Conservation (phyloP, 2,797 vertebrate genomes). For the Tangara arthus region DNA sequence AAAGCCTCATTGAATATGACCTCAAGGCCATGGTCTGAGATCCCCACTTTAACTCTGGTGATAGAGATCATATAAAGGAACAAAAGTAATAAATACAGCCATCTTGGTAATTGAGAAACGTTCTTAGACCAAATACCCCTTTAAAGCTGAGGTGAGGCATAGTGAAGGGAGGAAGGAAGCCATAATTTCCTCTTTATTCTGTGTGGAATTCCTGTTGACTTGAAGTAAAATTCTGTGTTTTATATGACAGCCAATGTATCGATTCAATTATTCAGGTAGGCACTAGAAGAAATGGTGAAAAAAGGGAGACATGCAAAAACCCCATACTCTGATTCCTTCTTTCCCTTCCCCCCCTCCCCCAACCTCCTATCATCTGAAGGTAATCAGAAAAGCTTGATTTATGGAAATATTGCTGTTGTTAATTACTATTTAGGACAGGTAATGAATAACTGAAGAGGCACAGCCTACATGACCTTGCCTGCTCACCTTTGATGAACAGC, state of each 20-base stretch:
- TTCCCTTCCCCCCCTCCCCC: neutral
- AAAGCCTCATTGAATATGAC: neutral
- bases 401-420: slow-evolving; percentile 80
- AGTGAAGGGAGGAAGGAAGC: neutral
- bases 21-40: neutral
- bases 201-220: neutral
- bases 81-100: neutral
- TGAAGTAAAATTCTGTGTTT: neutral
- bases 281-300: slow-evolving; percentile 20
- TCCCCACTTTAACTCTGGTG: neutral
- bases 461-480: slow-evolving; percentile 74
- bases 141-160: neutral
- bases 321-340: neutral
- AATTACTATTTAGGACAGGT: slow-evolving; percentile 76
- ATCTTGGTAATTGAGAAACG: neutral
- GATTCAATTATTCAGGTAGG: neutral
- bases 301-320: neutral
- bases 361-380: slow-evolving; percentile 29
- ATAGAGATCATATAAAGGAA: neutral
- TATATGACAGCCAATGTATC: slow-evolving; percentile 10
- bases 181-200: neutral
- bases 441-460: slow-evolving; percentile 78
- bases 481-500: slow-evolving; percentile 76
- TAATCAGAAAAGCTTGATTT: slow-evolving; percentile 80
- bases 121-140: neutral